Evolutionary conservation across 2,113 vertebrate species (phyloP).

Genomic region (Caloenas nicobarica): DNA sequence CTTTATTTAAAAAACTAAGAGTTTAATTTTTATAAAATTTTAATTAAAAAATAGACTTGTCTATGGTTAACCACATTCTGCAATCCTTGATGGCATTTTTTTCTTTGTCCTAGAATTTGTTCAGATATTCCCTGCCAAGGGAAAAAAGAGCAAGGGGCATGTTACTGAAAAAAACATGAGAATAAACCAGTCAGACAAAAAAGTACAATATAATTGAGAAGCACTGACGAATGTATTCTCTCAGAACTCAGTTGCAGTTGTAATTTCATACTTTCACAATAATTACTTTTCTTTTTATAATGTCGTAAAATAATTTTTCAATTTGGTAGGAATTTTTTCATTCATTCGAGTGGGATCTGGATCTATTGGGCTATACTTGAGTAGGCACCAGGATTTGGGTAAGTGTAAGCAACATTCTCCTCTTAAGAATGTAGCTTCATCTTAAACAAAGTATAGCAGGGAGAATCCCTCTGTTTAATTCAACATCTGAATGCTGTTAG

Average conservation of each 20-base stretch:
- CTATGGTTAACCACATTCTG: background rate
- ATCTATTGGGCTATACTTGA: background rate
- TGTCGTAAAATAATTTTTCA: background rate
- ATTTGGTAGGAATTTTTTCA: background rate
- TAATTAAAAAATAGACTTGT: background rate
- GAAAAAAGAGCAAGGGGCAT: background rate
- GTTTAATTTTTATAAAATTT: background rate
- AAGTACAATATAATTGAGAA: background rate
- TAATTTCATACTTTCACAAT: background rate
- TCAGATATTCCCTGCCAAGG: background rate
- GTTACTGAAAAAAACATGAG: background rate
- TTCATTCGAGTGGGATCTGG: background rate
- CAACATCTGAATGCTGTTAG: background rate
- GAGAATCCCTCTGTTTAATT: background rate
- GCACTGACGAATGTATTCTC: background rate
- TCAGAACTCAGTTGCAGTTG: background rate
- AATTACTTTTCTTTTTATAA: background rate
- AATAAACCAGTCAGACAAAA: background rate
- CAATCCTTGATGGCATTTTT: background rate
- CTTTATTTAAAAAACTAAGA: background rate
- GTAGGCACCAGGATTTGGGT: background rate
- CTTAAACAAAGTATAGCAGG: background rate
- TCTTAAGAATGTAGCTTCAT: background rate
- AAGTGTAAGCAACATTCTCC: background rate
- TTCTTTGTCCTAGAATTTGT: background rate